Percentiles rank a stretch among this genome's conserved stretches.
Evolutionary conservation across 2,113 vertebrate species (phyloP).

Genomic region (Lepus europaeus): DNA sequence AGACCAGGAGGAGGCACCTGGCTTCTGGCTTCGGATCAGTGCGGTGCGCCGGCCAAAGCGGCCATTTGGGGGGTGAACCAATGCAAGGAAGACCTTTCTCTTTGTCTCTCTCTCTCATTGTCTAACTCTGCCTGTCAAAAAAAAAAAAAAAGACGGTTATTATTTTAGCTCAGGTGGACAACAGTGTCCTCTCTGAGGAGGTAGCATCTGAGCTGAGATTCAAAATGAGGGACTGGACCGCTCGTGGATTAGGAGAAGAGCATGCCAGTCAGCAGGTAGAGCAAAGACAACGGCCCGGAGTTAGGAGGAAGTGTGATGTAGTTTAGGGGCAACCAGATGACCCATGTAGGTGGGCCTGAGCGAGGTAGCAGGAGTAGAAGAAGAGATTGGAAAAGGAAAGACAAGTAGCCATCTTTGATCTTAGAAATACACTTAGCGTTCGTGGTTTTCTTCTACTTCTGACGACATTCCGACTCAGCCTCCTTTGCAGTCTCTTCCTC

Average conservation of each 20-base stretch:
- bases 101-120: too few relatives aligned
- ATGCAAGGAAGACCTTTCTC: too few relatives aligned
- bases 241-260: neutral
- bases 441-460: neutral
- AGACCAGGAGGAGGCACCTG: too few relatives aligned
- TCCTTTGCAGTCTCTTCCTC: constrained; percentile 7
- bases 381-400: neutral
- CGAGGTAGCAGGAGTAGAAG: neutral
- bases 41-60: too few relatives aligned
- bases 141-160: neutral
- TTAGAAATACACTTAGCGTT: neutral
- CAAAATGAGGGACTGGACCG: neutral
- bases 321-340: neutral
- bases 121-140: too few relatives aligned
- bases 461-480: neutral
- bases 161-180: neutral
- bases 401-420: neutral
- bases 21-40: too few relatives aligned
- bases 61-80: too few relatives aligned
- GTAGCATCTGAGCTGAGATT: neutral
- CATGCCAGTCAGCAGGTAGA: neutral
- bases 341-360: neutral
- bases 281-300: neutral
- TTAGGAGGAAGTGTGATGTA: neutral
- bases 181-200: neutral